Base-by-base conservation (phyloP, 1,140 invertebrate genomes). In the Cylas formicarius region DNA sequence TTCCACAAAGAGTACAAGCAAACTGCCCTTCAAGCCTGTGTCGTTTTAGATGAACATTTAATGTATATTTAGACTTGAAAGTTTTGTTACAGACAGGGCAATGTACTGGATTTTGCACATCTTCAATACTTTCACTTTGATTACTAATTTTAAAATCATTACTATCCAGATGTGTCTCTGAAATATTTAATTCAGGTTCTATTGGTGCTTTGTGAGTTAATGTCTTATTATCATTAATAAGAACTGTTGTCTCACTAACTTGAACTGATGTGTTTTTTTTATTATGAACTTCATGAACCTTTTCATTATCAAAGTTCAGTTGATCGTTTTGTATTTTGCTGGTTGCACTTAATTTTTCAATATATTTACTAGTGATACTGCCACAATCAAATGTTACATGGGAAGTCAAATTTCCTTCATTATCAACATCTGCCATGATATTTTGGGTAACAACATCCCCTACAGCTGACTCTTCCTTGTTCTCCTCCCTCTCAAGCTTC, bases 31-130 rank as follows among this genome's bases (percentile, higher is more conserved):
- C 67, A 41, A 77, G 76, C 14, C 78, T 80, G 52, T 86, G 83
- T 13, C 74, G 74, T 27, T 80, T 71, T 46, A 77, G 72, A 48
- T 86, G 83, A 27, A 86, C 86, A 60, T 84, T 85, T 3, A 88
- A 38, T 20, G 54, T 53, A 28, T 58, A 53, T 48, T 58, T 80
- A 55, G 80, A 78, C 49, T 79, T 81, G 60, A 81, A 81, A 18
- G 74, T 72, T 53, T 74, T 73, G 34, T 71, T 69, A 54, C 80
- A 82, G 1, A 73, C 61, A 31, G 78, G 72, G 60, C 80, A 82
- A 48, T 52, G 37, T 6, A 39, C 36, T 1, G 39, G 34, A 35
- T 51, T 29, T 20, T 16, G 10, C 3, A 40, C 14, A 21, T 45
- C 33, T 8, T n/a, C 13, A 8, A 5, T 19, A 11, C 23, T 5